A percentile compares a stretch with the other conserved stretches of the same genome.
phyloP scores from a whole-genome alignment of 2,797 vertebrate genomes.

The Clarias laeviceps region DNA sequence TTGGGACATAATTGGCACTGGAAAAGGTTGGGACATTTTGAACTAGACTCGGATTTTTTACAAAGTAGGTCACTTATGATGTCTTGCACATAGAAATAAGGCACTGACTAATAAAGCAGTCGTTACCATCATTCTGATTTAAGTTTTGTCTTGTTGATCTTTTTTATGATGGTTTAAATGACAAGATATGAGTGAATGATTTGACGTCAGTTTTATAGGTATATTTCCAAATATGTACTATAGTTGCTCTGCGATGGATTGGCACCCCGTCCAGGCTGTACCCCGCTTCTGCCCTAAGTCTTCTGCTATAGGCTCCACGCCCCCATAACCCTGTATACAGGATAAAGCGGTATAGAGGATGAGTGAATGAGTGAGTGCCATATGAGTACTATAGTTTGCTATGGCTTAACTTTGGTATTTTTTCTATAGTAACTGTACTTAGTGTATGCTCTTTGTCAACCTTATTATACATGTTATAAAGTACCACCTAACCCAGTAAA shows the following conservation, averaged over 20 bases:
- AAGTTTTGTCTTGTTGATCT: background rate
- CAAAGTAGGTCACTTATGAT: conserved; percentile 19
- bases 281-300: too few relatives aligned
- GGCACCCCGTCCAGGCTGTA: too few relatives aligned
- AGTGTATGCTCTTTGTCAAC: background rate
- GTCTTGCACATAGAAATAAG: background rate
- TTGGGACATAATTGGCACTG: background rate
- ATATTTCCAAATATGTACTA: background rate
- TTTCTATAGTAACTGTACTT: background rate
- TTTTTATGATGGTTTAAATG: background rate
- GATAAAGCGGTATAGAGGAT: too few relatives aligned
- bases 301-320: too few relatives aligned
- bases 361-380: too few relatives aligned
- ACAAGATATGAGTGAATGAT: background rate
- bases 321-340: too few relatives aligned
- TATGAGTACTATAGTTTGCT: background rate
- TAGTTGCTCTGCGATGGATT: background rate
- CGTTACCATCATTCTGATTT: background rate
- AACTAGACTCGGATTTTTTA: background rate
- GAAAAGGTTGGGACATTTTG: conserved; percentile 10
- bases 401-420: background rate
- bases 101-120: background rate
- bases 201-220: background rate
- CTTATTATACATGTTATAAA: background rate
- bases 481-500: background rate